Base-by-base conservation (phyloP, 2,888 invertebrate species). In the Aricia artaxerxes region DNA sequence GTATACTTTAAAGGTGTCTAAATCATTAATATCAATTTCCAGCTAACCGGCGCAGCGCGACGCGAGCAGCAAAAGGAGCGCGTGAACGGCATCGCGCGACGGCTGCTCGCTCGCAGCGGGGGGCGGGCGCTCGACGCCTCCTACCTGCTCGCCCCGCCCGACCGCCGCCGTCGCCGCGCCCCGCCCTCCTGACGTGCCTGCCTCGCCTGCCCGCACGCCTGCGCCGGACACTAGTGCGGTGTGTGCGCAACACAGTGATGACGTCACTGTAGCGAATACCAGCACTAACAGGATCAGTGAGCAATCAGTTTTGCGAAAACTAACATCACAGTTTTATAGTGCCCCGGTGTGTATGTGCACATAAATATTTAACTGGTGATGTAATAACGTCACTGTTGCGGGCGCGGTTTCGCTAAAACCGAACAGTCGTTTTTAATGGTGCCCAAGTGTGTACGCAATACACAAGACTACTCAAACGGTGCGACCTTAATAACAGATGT, bases 1-100 rank as follows among this genome's bases (percentile, higher is more conserved):
- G 38, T 38, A 38, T 38, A 38, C 38, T 38, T 38, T 40, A 5
- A 9, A 49, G 49, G 2, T 11, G 49, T 49, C 49, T 49, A 49
- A 1, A 49, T 49, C 44, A 11, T 49, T 49, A 9, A 57, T 57
- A 57, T 4, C 16, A 49, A 31, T 31, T 16, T 38, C 7, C 9
- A 69, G 57, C 38, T 80, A 4, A 35, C 78, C 81, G 83, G 80
- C 79, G 16, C 80, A 76, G 80, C 79, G 3, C 83, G 86, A 16
- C 84, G 86, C 73, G 85, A 86, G 80, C 86, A 85, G 72, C 90
- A 91, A 83, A 90, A 90, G 85, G 92, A 90, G 83, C 92, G 93
- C 79, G 92, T 93, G 79, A 93, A 93, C 88, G 82, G 82, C 82
- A 92, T 94, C 83, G 93, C 92, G 80, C 88, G 92, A 72, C 88